These are phyloP conservation scores for Acleris literana DNA, from an alignment of 2,888 invertebrate species.

Conservation along the genomic window DNA sequence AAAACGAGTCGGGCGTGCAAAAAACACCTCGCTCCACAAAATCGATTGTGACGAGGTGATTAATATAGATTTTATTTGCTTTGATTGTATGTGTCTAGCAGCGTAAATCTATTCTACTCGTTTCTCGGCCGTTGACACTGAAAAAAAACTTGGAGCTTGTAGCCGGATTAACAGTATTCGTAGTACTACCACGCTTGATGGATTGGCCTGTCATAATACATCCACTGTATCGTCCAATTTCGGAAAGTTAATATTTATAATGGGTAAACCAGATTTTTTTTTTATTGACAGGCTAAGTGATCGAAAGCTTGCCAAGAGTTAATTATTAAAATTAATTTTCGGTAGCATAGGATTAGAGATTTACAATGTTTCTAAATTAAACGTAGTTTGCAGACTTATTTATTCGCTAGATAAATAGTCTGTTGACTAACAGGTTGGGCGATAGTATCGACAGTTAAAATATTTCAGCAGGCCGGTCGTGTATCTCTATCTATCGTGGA, in stretches of 20 bases:
- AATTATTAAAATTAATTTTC: conserved; percentile 41
- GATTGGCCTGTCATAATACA: conserved; percentile 61
- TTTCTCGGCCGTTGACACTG: conserved; percentile 67
- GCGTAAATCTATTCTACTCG: conserved; percentile 53
- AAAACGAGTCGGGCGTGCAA: conserved; percentile 58
- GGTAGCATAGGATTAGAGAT: conserved; percentile 10
- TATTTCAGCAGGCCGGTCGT: conserved; percentile 19
- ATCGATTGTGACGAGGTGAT: conserved; percentile 62
- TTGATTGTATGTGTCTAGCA: conserved; percentile 61
- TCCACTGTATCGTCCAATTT: conserved; percentile 65
- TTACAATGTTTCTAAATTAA: conserved; percentile 14
- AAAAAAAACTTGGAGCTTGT: conserved; percentile 63
- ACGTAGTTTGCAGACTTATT: conserved; percentile 23
- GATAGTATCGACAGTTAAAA: conserved; percentile 22
- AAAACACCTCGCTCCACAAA: conserved; percentile 59
- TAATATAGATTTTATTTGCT: conserved; percentile 73
- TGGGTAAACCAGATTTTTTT: conserved; percentile 55
- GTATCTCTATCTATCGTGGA: conserved; percentile 24
- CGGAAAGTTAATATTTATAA: conserved; percentile 64
- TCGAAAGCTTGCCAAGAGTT: conserved; percentile 51
- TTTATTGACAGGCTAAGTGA: conserved; percentile 54
- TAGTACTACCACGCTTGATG: conserved; percentile 62
- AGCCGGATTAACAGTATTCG: conserved; percentile 58
- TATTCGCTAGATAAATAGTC: conserved; percentile 10
- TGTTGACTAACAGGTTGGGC: conserved; percentile 20